Percentiles rank a stretch among this genome's conserved stretches.
These are phyloP conservation scores for Agrilus biguttatus DNA, from an alignment of 2,888 invertebrate genomes.

Conservation along the genomic window DNA sequence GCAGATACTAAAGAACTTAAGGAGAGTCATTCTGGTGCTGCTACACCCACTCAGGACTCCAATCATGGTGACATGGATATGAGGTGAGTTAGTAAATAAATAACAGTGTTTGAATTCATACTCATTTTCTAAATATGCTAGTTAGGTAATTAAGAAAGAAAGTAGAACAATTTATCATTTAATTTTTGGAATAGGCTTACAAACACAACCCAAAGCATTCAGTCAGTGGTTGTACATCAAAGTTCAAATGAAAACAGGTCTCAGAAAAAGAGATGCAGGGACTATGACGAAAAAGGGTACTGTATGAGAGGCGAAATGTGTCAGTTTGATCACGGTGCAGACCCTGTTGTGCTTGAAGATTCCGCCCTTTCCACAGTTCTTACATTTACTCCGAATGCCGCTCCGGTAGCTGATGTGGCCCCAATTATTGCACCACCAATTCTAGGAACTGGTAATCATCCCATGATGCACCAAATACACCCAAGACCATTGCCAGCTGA, in stretches of 20 bases:
- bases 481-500: slow-evolving; percentile 19
- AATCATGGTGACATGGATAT: slow-evolving; percentile 42
- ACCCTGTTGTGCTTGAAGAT: slow-evolving; percentile 91
- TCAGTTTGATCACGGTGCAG: slow-evolving; percentile 91
- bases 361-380: slow-evolving; percentile 45
- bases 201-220: slow-evolving; percentile 37
- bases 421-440: slow-evolving; percentile 15
- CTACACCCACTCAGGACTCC: slow-evolving; percentile 42
- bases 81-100: slow-evolving; percentile 13
- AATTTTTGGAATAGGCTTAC: slow-evolving; percentile 20
- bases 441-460: slow-evolving; percentile 26
- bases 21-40: slow-evolving; percentile 21
- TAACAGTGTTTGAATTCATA: no score
- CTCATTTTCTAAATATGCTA: no score
- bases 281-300: slow-evolving; percentile 62
- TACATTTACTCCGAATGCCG: slow-evolving; percentile 34
- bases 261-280: slow-evolving; percentile 59
- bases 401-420: slow-evolving; percentile 15
- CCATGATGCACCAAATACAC: slow-evolving; percentile 18
- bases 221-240: slow-evolving; percentile 33
- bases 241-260: slow-evolving; percentile 7
- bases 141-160: no score
- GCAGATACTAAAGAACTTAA: slow-evolving; percentile 14
- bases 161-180: no score
- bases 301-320: slow-evolving; percentile 96